Evolutionary conservation across 2,797 vertebrate genomes (phyloP).

Genomic region (Sarcoramphus papa): DNA sequence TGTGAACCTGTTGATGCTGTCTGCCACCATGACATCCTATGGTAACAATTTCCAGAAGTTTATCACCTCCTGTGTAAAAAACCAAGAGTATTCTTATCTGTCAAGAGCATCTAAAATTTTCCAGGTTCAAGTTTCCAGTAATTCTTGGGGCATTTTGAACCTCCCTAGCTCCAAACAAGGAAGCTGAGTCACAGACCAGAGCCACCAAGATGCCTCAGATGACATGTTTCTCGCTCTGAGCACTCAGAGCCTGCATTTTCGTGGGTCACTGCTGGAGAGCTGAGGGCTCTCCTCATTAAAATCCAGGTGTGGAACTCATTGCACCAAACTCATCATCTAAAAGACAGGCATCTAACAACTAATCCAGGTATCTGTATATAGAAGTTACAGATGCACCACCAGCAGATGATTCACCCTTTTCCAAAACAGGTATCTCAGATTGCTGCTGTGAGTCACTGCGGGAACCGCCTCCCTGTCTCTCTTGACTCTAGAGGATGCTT

Average conservation of each 20-base stretch:
- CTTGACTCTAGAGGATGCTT: neutral
- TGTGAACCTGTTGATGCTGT: neutral
- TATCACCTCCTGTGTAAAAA: neutral
- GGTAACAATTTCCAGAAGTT: neutral
- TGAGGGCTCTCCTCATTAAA: neutral
- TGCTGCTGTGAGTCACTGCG: constrained; percentile 21
- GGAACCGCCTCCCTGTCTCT: neutral
- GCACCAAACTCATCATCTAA: neutral
- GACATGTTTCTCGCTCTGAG: neutral
- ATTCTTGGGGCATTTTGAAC: neutral
- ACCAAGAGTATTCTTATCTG: neutral
- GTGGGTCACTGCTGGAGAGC: neutral
- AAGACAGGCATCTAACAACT: neutral
- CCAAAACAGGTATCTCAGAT: constrained; percentile 1
- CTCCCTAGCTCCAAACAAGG: neutral
- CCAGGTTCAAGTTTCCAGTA: neutral
- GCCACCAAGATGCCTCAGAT: neutral
- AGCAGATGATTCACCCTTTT: constrained; percentile 30
- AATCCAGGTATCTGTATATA: neutral
- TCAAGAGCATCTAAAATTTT: neutral
- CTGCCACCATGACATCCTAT: neutral
- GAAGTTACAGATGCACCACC: neutral
- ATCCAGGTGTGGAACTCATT: neutral
- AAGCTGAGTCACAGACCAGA: neutral
- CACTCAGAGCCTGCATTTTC: neutral